Conservation (phyloP, 2,888 invertebrate genomes). For the Tineola bisselliella region DNA sequence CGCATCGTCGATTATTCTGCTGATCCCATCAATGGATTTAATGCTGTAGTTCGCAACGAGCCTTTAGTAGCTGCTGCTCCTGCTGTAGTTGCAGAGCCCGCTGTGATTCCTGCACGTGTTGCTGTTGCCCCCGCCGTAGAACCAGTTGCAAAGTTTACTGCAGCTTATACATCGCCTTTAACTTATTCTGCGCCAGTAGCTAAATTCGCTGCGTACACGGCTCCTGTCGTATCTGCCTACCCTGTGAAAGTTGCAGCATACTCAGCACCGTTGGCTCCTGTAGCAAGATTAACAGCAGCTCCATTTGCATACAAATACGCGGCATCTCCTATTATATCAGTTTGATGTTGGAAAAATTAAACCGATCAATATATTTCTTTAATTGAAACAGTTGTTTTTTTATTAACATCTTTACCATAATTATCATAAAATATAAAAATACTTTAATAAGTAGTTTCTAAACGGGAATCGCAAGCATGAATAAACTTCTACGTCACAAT, state of each 20-base stretch:
- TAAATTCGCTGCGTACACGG: slow-evolving; percentile 25
- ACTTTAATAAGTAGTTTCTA: no score
- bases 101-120: slow-evolving; percentile 28
- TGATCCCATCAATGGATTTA: slow-evolving; percentile 51
- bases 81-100: slow-evolving; percentile 26
- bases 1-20: slow-evolving; percentile 52
- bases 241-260: not conserved
- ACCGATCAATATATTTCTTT: not conserved
- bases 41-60: slow-evolving; percentile 48
- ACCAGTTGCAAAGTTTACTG: not conserved
- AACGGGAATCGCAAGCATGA: no score
- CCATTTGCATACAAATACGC: slow-evolving; percentile 31
- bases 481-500: no score
- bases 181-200: slow-evolving; percentile 18
- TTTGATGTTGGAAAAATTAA: slow-evolving; percentile 23
- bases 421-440: no score
- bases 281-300: slow-evolving; percentile 18
- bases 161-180: slow-evolving; percentile 31
- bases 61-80: slow-evolving; percentile 37
- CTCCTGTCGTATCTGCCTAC: slow-evolving; percentile 25
- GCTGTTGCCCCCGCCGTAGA: slow-evolving; percentile 25
- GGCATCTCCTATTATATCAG: slow-evolving; percentile 36
- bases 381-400: not conserved
- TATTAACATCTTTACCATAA: no score
- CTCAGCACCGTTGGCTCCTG: slow-evolving; percentile 4